A percentile compares a stretch with the other conserved stretches of the same genome.
Conservation (phyloP, 92 coral and sea anemone genomes). For the Hydrozoanthus gracilis region DNA sequence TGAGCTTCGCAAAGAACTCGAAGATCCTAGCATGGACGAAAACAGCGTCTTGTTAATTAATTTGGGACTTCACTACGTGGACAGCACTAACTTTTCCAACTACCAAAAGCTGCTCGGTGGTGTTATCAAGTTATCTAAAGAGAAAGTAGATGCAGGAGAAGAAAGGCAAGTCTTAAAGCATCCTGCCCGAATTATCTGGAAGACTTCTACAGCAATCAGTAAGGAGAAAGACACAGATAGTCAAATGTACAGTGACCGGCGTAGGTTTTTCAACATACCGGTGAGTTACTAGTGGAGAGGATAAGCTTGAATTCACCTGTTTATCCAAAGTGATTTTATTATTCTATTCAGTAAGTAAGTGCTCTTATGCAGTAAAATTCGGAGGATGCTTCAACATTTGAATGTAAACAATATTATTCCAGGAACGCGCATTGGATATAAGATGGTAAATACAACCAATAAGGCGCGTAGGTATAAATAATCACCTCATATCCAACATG, state of each 20-base stretch:
- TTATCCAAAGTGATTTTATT: too few relatives aligned
- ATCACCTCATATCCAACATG: too few relatives aligned
- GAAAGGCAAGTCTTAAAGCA: slow-evolving; percentile 48
- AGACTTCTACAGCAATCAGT: slow-evolving; percentile 83
- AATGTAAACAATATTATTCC: too few relatives aligned
- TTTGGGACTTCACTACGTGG: slow-evolving; percentile 85
- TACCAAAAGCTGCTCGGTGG: slow-evolving; percentile 67
- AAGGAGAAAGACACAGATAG: slow-evolving; percentile 86
- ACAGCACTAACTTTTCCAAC: slow-evolving; percentile 67
- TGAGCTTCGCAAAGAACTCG: slow-evolving; percentile 63
- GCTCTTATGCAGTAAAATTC: too few relatives aligned
- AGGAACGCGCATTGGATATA: too few relatives aligned
- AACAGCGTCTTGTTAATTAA: slow-evolving; percentile 85
- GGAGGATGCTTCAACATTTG: too few relatives aligned
- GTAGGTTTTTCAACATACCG: slow-evolving; percentile 82
- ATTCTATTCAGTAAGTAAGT: too few relatives aligned
- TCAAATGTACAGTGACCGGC: slow-evolving; percentile 69
- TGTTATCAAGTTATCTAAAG: slow-evolving; percentile 62
- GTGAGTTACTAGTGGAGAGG: slow-evolving; percentile 52
- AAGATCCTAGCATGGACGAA: slow-evolving; percentile 75
- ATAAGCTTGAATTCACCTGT: too few relatives aligned
- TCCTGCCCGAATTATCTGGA: slow-evolving; percentile 82
- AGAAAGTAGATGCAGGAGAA: slow-evolving; percentile 18
- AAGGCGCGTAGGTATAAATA: too few relatives aligned
- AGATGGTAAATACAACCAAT: too few relatives aligned